Evolutionary conservation across 2,797 vertebrate species (phyloP), one percentile per base, ranked within the genome.

Genomic region (Coilia nasus): DNA sequence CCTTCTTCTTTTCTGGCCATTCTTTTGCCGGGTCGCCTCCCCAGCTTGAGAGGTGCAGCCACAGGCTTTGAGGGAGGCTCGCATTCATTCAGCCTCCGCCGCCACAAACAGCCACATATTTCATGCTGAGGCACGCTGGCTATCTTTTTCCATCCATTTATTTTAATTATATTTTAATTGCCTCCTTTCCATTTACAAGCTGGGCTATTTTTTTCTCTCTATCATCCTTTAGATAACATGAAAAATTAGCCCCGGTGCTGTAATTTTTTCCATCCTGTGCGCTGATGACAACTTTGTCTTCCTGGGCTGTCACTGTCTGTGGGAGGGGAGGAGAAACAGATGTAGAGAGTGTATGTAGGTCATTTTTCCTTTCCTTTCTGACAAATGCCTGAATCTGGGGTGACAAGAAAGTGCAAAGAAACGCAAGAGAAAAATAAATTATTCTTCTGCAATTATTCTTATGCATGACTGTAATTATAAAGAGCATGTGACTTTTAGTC

Each of bases 101-200:
- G 89, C 91, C 86, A 78, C 90, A 88, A 90, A 87, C 92, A 89
- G 90, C 87, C 89, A 87, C 88, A 89, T 89, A 91, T 94, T 93
- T 91, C 92, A 91, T 85, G 90, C 92, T 84, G 87, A 92, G 92
- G 93, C 93, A 93, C 93, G 91, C 90, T 91, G 91, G 90, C 92
- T 88, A 91, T 92, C 93, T 89, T 91, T 90, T 89, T 91, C 90
- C 86, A 85, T 87, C 90, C 90, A 92, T 94, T 94, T 91, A 87
- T 94, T 95, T 93, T 92, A 92, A 95, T 94, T 93, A 92, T 86
- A 62, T 89, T 94, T 93, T 93, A 94, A 94, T 93, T 93, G 92
- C 91, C 64, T 31, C 87, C 88, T 88, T 92, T 92, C 82, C 92
- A 90, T 89, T 82, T 92, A 91, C 94, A 93, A 83, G 89, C 91